Evolutionary conservation across 2,113 vertebrate genomes (phyloP), one percentile per base, ranked within the genome.

Genomic region (Rhipidura dahli): DNA sequence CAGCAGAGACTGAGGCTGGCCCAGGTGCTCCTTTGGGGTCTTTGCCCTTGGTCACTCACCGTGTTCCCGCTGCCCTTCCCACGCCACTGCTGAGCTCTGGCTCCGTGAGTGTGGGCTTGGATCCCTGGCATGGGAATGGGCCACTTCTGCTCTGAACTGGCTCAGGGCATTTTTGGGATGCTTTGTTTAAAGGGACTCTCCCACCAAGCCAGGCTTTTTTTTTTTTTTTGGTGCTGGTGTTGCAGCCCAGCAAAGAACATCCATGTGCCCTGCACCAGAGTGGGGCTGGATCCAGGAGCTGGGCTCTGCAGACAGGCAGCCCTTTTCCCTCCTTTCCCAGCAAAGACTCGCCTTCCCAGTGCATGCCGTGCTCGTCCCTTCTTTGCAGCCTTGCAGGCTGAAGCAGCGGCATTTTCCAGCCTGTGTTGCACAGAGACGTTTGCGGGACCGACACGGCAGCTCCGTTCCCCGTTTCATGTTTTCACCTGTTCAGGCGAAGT

Each of bases 41-140:
- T 81, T 73, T 57, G 45, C 23, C 53, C 19, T 59, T 44, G 53
- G 39, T 68, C 57, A 30, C 51, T 63, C 6, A 0, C 15, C 51
- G 3, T 70, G 3, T 47, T 87, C 1, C 1, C 2, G 0, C 7
- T 75, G 28, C 31, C 15, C 33, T 83, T 76, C 63, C 68, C 72
- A 60, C 18, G 10, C 31, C 2, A 0, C 44, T 35, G 71, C 44
- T 0, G 0, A 76, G 20, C 72, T 60, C 45, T 1, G 0, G 50
- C 57, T 89, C 63, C 0, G 0, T 26, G 50, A 10, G 23, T 7
- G 5, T 5, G 1, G 44, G 28, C 1, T 47, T 4, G 0, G 6
- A 23, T 59, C n/a, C 57, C 35, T 5, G 33, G 13, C 0, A 0
- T 16, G 54, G 68, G 8, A 83, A 8, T 2, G 31, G 56, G 49